These are phyloP conservation scores for Drosophila peninsularis DNA, from an alignment of 2,888 invertebrate genomes.

Conservation along the genomic window DNA sequence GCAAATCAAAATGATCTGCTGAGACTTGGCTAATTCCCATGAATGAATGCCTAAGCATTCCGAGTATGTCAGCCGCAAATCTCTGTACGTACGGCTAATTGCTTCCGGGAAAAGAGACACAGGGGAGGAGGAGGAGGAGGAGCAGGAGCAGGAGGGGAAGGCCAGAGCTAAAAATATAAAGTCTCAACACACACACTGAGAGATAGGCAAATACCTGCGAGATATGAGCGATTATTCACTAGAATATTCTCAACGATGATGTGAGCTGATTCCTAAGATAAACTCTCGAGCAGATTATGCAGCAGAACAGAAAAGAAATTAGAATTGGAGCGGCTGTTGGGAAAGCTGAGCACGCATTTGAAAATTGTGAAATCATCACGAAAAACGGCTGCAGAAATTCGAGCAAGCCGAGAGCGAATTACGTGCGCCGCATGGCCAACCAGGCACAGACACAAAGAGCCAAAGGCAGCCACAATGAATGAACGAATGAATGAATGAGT, in stretches of 20 bases:
- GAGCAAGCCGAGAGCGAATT: conserved; percentile 55
- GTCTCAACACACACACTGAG: background rate
- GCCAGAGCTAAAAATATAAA: conserved; percentile 25
- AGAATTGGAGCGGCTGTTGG: conserved; percentile 6
- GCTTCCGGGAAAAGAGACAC: conserved; percentile 60
- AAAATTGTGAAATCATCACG: conserved; percentile 71
- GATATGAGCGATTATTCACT: conserved; percentile 27
- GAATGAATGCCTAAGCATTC: conserved; percentile 36
- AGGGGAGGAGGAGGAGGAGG: background rate
- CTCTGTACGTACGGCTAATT: conserved; percentile 58
- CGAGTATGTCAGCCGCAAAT: conserved; percentile 26
- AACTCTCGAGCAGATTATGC: conserved; percentile 61
- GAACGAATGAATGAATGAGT: conserved; percentile 35
- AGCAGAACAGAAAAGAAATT: background rate
- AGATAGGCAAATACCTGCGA: conserved; percentile 9
- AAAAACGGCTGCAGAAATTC: conserved; percentile 71
- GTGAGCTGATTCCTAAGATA: conserved; percentile 50
- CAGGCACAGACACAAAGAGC: conserved; percentile 36
- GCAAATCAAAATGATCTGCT: conserved; percentile 21
- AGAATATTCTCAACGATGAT: conserved; percentile 53
- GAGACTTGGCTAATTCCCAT: conserved; percentile 26
- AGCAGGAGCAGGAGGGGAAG: too few relatives aligned
- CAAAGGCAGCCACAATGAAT: conserved; percentile 32
- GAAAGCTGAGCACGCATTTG: conserved; percentile 52
- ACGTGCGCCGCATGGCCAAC: conserved; percentile 68